Percentiles rank a stretch among this genome's conserved stretches.
phyloP scores from a whole-genome alignment of 2,797 vertebrate genomes.

The Melanotaenia pygmaea region DNA sequence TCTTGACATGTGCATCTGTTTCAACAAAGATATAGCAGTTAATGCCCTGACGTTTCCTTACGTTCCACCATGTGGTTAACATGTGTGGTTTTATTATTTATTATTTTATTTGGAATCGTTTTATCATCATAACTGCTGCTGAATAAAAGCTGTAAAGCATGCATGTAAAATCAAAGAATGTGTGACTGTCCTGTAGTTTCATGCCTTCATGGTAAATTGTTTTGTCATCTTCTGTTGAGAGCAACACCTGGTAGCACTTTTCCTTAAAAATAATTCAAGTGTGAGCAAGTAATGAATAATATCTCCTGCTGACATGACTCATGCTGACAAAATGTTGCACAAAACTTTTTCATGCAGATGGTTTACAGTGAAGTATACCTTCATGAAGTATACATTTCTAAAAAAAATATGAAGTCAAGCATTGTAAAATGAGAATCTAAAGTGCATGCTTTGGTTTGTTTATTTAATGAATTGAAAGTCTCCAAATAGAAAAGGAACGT shows the following conservation, averaged over 20 bases:
- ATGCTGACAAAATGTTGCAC: slow-evolving; percentile 31
- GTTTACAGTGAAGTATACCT: not conserved
- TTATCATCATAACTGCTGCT: slow-evolving; percentile 19
- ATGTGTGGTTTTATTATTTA: not conserved
- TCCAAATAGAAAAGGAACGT: not conserved
- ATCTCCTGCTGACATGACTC: slow-evolving; percentile 22
- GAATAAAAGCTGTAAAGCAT: slow-evolving; percentile 44
- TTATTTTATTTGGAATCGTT: not conserved
- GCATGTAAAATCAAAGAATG: slow-evolving; percentile 34
- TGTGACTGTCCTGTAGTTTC: not conserved
- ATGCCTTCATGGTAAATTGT: slow-evolving; percentile 56
- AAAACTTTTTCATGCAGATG: slow-evolving; percentile 16
- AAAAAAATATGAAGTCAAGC: too few species aligned
- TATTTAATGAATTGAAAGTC: not conserved
- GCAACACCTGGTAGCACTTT: slow-evolving; percentile 67
- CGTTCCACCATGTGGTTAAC: not conserved
- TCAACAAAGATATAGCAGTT: not conserved
- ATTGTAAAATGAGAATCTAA: too few species aligned
- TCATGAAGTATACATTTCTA: too few species aligned
- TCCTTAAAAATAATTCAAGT: not conserved
- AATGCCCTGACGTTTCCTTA: not conserved
- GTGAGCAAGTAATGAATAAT: slow-evolving; percentile 28
- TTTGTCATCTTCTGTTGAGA: slow-evolving; percentile 48
- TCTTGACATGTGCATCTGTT: slow-evolving; percentile 5
- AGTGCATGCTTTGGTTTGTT: too few species aligned